These are phyloP conservation scores for Drosophila longiperda DNA, from an alignment of 2,888 invertebrate species.

Conservation along the genomic window DNA sequence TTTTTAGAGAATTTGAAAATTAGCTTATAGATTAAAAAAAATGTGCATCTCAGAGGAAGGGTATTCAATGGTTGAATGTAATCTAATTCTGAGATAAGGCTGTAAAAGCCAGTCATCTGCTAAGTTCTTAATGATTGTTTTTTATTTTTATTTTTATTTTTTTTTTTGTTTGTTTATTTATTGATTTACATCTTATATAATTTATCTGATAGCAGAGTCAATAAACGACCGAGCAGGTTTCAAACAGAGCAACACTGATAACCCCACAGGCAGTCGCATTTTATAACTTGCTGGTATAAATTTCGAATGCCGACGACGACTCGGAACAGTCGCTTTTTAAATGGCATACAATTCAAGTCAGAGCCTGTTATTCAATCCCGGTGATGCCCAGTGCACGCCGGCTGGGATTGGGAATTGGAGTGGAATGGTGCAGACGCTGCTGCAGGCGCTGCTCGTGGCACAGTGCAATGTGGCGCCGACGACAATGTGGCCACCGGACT, in stretches of 20 bases:
- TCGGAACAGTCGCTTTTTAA: constrained; percentile 34
- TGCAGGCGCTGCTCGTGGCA: constrained; percentile 87
- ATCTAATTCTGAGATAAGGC: too few relatives aligned
- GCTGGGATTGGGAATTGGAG: constrained; percentile 73
- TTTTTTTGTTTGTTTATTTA: too few relatives aligned
- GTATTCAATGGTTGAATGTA: too few relatives aligned
- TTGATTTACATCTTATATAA: neutral
- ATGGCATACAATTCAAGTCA: constrained; percentile 23
- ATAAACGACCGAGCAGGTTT: neutral
- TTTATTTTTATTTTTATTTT: neutral
- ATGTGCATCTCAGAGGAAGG: too few relatives aligned
- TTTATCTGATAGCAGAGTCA: neutral
- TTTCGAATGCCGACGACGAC: constrained; percentile 11
- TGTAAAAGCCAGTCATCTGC: too few relatives aligned
- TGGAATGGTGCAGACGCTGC: constrained; percentile 86
- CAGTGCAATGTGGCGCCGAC: constrained; percentile 87
- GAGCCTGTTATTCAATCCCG: constrained; percentile 2
- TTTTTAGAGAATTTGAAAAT: too few relatives aligned
- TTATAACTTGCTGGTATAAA: constrained; percentile 26
- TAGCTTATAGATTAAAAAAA: too few relatives aligned
- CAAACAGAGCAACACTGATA: constrained; percentile 2
- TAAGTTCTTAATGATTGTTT: neutral
- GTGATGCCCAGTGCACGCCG: constrained; percentile 60
- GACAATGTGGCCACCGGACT: constrained; percentile 87
- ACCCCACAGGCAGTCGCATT: neutral